Evolutionary conservation across 2,888 invertebrate genomes (phyloP), one percentile per base, ranked within the genome.

Genomic region (Nomada goodeniana): DNA sequence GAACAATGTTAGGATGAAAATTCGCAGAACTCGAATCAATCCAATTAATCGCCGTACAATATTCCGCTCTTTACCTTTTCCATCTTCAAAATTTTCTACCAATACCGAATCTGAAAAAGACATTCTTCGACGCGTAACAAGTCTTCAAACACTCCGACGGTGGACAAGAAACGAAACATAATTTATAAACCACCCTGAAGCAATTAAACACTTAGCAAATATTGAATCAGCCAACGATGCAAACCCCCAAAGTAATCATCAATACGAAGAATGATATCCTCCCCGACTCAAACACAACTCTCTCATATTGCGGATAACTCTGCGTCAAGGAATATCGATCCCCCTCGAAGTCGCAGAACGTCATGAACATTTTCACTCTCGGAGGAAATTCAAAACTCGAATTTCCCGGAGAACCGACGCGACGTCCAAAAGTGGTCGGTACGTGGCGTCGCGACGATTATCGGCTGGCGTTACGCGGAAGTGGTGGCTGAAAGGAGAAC

Each of bases 381-480:
- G 18, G 18, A 47, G 18, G 2, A 42, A 13, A 15, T 55, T 57
- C 73, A 47, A 47, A 36, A 29, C 20, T 65, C 57, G 47, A 64
- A 71, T 76, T 64, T 64, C 52, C 44, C 23, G 13, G 23, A 9
- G 23, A 23, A 26, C 42, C 3, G 18, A 20, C 29, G 18, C 3
- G 13, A 20, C 29, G 18, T 47, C 36, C 20, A 50, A 57, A 73
- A 65, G 36, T 59, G 13, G 26, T 67, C 9, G 60, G 36, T 42
- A 2, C 63, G 29, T 29, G 53, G n/a, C 57, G 50, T 1, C 44
- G 29, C 29, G 55, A 42, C 47, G 60, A 76, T 70, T 67, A 73
- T 77, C 68, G 76, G 44, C 26, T 26, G 55, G 47, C 65, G 53
- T 76, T 50, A 55, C 42, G 53, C 52, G 42, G 23, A 60, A 26